phyloP scores from a whole-genome alignment of 2,113 vertebrate genomes.

The Ariopsis seemanni region DNA sequence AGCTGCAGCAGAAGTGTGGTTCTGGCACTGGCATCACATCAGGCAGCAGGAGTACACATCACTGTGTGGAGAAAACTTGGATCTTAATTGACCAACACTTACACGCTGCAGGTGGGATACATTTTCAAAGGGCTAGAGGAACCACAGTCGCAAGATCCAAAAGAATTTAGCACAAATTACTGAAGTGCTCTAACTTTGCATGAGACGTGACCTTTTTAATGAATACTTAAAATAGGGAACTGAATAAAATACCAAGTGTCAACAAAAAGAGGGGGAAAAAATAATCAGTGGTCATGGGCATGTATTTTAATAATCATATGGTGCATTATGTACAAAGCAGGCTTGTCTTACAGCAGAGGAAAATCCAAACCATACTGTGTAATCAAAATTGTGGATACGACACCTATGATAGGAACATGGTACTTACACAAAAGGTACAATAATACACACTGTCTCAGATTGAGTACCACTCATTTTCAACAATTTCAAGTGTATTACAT shows the following conservation, averaged over 20 bases:
- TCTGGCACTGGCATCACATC: neutral
- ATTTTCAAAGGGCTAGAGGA: neutral
- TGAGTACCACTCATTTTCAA: constrained; percentile 17
- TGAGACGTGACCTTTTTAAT: neutral
- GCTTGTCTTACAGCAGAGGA: constrained; percentile 60
- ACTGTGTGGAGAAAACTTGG: neutral
- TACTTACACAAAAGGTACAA: constrained; percentile 28
- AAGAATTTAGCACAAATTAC: neutral
- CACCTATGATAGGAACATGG: constrained; percentile 42
- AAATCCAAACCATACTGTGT: constrained; percentile 55
- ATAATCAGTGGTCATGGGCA: constrained; percentile 57
- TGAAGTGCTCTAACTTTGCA: neutral
- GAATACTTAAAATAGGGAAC: neutral
- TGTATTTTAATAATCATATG: constrained; percentile 75
- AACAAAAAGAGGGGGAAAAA: neutral
- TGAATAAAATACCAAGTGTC: neutral
- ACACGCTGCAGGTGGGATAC: neutral
- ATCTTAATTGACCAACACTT: neutral
- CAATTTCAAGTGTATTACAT: neutral
- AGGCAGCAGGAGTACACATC: neutral
- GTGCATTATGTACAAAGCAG: constrained; percentile 79
- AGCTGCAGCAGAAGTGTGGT: neutral
- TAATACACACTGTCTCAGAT: constrained; percentile 16
- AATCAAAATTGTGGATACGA: constrained; percentile 58
- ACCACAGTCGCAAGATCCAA: neutral